Percentiles rank a stretch among this genome's conserved stretches.
Evolutionary conservation across 2,113 vertebrate genomes (phyloP).

Genomic region (Ptilonorhynchus violaceus): DNA sequence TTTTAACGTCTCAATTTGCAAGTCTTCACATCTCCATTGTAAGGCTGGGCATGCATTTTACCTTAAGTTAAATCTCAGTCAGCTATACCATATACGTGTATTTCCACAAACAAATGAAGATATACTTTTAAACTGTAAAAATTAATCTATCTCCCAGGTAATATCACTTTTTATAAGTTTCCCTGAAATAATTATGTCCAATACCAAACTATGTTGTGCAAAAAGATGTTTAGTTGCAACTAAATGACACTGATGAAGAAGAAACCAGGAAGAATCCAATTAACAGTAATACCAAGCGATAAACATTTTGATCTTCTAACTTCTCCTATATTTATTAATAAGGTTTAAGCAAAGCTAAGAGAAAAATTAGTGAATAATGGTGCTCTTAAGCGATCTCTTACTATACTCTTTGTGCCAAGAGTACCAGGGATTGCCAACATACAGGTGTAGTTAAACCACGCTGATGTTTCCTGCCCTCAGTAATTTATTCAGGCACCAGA

Average conservation of each 20-base stretch:
- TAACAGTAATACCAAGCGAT: neutral
- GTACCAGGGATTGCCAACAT: fast-evolving
- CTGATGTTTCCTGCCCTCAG: neutral
- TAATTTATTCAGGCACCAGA: neutral
- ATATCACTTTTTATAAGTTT: neutral
- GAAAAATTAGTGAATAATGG: neutral
- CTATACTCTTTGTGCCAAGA: neutral
- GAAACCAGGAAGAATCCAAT: neutral
- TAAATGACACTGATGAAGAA: neutral
- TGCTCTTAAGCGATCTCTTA: neutral
- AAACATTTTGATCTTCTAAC: neutral
- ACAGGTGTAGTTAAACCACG: neutral
- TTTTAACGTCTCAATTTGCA: neutral
- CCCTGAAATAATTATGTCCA: neutral
- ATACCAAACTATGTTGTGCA: neutral
- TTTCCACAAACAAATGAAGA: neutral
- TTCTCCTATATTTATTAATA: neutral
- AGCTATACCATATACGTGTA: neutral
- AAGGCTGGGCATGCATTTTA: neutral
- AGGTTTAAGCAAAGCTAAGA: neutral
- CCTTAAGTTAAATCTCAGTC: neutral
- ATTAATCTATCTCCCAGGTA: neutral
- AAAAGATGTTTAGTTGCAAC: neutral
- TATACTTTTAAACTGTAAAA: neutral
- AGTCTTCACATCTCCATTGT: neutral